These are phyloP conservation scores for Tetrapedia diversipes DNA, from an alignment of 2,888 invertebrate genomes.

Conservation along the genomic window DNA sequence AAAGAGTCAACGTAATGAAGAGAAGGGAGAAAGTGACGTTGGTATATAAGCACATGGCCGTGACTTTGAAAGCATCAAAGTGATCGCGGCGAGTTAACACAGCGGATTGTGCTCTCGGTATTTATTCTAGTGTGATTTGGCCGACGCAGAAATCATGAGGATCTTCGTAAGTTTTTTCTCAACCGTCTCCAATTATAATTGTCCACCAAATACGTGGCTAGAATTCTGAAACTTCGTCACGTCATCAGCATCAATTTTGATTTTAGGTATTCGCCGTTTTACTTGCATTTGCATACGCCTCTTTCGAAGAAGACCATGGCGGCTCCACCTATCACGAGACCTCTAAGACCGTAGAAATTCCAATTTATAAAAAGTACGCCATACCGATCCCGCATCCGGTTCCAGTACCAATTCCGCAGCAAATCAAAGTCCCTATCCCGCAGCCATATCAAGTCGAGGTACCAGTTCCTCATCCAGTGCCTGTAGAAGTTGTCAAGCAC, in stretches of 20 bases:
- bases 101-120: constrained; percentile 55
- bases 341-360: constrained; percentile 78
- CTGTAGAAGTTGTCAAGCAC: constrained; percentile 84
- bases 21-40: constrained; percentile 81
- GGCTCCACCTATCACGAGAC: constrained; percentile 78
- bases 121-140: constrained; percentile 49
- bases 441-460: constrained; percentile 86
- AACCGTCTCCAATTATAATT: too few species aligned
- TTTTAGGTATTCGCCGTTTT: constrained; percentile 72
- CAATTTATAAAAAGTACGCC: constrained; percentile 81
- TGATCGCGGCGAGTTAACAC: constrained; percentile 63
- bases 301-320: constrained; percentile 74
- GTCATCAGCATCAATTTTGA: not conserved
- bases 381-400: constrained; percentile 86
- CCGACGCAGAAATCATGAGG: constrained; percentile 69
- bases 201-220: too few species aligned
- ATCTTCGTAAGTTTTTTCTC: constrained; percentile 72
- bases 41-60: constrained; percentile 81
- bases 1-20: constrained; percentile 64
- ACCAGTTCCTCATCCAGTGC: constrained; percentile 80
- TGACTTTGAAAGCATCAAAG: constrained; percentile 81
- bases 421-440: constrained; percentile 85
- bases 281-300: constrained; percentile 67
- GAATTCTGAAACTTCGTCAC: too few species aligned
- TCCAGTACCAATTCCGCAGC: constrained; percentile 84